Conservation (phyloP, 2,888 invertebrate species). For the Ichneumon xanthorius region DNA sequence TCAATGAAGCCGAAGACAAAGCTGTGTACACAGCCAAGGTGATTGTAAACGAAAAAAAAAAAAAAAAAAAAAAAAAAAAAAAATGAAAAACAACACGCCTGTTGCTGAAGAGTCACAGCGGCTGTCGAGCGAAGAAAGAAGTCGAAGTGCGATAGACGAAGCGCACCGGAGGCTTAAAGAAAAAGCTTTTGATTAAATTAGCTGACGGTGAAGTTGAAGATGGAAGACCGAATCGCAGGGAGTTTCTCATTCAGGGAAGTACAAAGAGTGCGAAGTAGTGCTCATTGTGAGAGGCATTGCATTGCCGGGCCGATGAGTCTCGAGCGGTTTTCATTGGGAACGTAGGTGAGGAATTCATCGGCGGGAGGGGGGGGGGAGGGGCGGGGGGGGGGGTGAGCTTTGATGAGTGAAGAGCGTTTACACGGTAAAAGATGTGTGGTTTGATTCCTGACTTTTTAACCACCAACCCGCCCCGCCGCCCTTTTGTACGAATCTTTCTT, state of each 20-base stretch:
- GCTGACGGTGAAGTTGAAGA: conserved; percentile 56
- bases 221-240: conserved; percentile 19
- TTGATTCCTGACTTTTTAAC: conserved; percentile 27
- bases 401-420: conserved; percentile 42
- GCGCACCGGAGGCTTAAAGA: conserved; percentile 40
- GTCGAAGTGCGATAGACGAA: conserved; percentile 2
- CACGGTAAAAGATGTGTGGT: conserved; percentile 38
- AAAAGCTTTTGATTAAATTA: conserved; percentile 41
- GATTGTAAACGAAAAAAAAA: neutral
- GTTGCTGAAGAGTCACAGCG: conserved; percentile 31
- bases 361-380: neutral
- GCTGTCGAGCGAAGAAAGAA: conserved; percentile 28
- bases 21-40: too few species aligned
- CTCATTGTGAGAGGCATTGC: conserved; percentile 51
- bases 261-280: conserved; percentile 19
- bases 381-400: neutral
- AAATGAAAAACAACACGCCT: conserved; percentile 7
- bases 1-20: too few species aligned
- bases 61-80: neutral
- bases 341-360: conserved; percentile 41
- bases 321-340: conserved; percentile 32
- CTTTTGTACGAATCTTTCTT: conserved; percentile 29
- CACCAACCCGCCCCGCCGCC: neutral
- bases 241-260: neutral
- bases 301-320: conserved; percentile 26